Evolutionary conservation across 2,888 invertebrate species (phyloP).

Genomic region (Apotomis capreana): DNA sequence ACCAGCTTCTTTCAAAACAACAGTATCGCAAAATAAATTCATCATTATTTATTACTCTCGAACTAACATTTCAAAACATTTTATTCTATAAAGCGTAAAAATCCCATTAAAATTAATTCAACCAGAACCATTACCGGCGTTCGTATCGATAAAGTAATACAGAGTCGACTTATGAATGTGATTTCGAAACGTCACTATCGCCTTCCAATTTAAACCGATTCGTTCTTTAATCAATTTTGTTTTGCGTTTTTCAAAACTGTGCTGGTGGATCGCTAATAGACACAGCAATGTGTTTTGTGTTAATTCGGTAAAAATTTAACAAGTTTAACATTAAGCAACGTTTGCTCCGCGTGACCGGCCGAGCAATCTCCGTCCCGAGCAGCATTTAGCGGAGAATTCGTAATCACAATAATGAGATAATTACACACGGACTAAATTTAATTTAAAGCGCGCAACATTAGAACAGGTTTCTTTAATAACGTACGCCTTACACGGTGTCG

Average conservation of each 20-base stretch:
- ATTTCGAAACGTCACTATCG: conserved; percentile 83
- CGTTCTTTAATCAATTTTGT: conserved; percentile 83
- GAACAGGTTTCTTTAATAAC: conserved; percentile 84
- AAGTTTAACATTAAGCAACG: conserved; percentile 34
- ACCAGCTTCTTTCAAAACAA: conserved; percentile 51
- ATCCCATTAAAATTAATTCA: conserved; percentile 83
- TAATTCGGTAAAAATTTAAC: conserved; percentile 57
- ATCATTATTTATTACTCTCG: conserved; percentile 74
- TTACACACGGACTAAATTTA: conserved; percentile 84
- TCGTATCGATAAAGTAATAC: conserved; percentile 83
- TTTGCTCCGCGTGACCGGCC: conserved; percentile 59
- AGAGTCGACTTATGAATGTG: conserved; percentile 81
- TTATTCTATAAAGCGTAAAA: conserved; percentile 81
- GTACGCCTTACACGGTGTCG: conserved; percentile 83
- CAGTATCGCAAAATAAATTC: conserved; percentile 49
- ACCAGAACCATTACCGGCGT: conserved; percentile 80
- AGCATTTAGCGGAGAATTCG: conserved; percentile 81
- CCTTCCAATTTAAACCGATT: conserved; percentile 83
- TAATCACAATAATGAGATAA: conserved; percentile 84
- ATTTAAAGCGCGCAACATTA: conserved; percentile 83
- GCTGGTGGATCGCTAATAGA: conserved; percentile 70
- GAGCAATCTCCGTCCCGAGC: conserved; percentile 76
- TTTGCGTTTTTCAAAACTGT: conserved; percentile 74
- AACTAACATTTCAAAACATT: conserved; percentile 80
- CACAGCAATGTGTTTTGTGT: conserved; percentile 67